These are phyloP conservation scores for Apostichopus leukothele DNA, from an alignment of 53 echinoderm and acorn worm species.

Conservation along the genomic window DNA sequence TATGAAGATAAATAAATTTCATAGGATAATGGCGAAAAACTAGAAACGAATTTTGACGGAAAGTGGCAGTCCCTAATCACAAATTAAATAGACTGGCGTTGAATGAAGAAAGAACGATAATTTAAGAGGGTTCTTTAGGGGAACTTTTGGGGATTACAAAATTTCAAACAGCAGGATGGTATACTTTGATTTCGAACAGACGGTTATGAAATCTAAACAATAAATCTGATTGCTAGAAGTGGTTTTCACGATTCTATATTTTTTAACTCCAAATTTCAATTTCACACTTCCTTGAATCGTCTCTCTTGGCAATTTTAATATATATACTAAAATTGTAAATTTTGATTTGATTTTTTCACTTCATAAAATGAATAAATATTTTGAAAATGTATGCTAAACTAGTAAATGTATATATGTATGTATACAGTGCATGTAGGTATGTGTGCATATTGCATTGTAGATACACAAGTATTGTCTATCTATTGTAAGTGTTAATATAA, in stretches of 20 bases:
- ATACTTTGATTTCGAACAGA: slow-evolving; percentile 16
- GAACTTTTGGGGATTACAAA: not conserved
- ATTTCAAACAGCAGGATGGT: not conserved
- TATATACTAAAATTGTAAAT: no score
- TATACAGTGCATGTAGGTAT: no score
- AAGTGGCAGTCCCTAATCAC: slow-evolving; percentile 12
- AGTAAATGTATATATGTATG: no score
- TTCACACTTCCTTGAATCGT: slow-evolving; percentile 5
- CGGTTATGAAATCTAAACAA: slow-evolving; percentile 4
- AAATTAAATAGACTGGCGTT: slow-evolving; percentile 23
- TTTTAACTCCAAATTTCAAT: slow-evolving; percentile 7
- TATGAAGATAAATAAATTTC: slow-evolving; percentile 36
- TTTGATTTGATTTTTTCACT: no score
- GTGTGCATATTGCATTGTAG: no score
- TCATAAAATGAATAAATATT: no score
- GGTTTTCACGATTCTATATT: slow-evolving; percentile 8
- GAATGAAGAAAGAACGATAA: slow-evolving; percentile 17
- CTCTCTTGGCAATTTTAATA: not conserved
- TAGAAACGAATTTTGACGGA: slow-evolving; percentile 10
- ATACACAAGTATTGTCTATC: no score
- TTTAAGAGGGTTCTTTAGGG: not conserved
- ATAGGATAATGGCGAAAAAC: slow-evolving; percentile 1
- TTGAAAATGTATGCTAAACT: no score
- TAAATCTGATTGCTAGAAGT: not conserved
- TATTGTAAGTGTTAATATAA: no score